These are phyloP conservation scores for Netelia melanura DNA, from an alignment of 2,888 invertebrate species.

Conservation along the genomic window DNA sequence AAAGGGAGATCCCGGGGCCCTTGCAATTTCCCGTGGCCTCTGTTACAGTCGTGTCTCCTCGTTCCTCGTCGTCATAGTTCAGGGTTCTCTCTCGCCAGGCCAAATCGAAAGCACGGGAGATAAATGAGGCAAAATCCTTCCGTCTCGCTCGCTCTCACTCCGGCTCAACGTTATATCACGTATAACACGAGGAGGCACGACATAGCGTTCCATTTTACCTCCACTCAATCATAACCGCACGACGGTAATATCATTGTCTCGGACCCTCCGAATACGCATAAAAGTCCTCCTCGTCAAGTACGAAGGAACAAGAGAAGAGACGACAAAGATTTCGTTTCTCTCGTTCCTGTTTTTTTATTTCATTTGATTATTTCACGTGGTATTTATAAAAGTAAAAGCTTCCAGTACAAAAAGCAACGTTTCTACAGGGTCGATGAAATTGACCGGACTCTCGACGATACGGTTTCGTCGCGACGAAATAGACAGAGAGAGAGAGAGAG, in stretches of 20 bases:
- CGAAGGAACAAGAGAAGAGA: constrained; percentile 12
- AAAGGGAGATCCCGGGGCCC: constrained; percentile 61
- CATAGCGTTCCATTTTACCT: constrained; percentile 64
- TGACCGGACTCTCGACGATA: neutral
- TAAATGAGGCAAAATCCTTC: constrained; percentile 52
- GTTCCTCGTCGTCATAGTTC: constrained; percentile 37
- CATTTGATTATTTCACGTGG: neutral
- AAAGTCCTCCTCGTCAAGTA: constrained; percentile 48
- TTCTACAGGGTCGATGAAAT: neutral
- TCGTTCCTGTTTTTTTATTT: neutral
- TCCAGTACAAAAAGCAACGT: neutral
- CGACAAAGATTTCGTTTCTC: constrained; percentile 26
- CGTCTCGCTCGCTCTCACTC: neutral
- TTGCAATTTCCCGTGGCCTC: constrained; percentile 64
- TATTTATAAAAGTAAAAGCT: neutral
- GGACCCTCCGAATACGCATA: constrained; percentile 30
- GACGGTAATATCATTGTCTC: constrained; percentile 62
- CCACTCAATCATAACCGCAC: constrained; percentile 61
- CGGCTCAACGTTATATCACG: neutral
- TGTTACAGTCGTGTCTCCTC: constrained; percentile 50
- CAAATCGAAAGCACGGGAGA: constrained; percentile 63
- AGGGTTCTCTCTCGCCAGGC: constrained; percentile 32
- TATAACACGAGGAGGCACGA: constrained; percentile 32
- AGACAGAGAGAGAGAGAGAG: neutral
- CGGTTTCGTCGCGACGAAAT: constrained; percentile 13